A percentile compares a stretch with the other conserved stretches of the same genome.
Conservation (phyloP, 2,888 invertebrate genomes). For the Chloromyia formosa region DNA sequence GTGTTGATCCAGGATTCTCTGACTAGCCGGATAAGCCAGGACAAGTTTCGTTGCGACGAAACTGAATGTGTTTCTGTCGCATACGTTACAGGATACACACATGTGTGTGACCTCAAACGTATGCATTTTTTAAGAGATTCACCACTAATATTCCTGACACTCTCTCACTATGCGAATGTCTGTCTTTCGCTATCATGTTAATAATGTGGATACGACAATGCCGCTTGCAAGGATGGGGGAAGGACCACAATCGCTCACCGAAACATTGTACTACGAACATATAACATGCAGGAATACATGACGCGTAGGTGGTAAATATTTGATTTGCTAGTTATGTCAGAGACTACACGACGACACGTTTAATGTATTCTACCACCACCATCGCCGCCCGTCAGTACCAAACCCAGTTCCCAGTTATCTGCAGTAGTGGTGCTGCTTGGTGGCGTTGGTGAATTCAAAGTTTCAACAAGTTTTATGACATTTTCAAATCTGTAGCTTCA, state of each 20-base stretch:
- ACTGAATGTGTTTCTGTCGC: slow-evolving; percentile 17
- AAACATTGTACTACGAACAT: no score
- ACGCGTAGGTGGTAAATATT: slow-evolving; percentile 30
- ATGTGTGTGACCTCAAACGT: slow-evolving; percentile 21
- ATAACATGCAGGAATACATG: no score
- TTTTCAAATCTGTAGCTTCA: neutral
- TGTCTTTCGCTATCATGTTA: no score
- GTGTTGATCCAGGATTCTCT: neutral
- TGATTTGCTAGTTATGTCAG: slow-evolving; percentile 36
- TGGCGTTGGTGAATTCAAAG: neutral
- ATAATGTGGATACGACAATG: no score
- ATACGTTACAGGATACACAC: slow-evolving; percentile 27
- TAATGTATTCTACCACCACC: slow-evolving; percentile 17
- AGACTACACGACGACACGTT: neutral
- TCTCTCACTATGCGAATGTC: no score
- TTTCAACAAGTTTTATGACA: slow-evolving; percentile 38
- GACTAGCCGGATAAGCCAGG: neutral
- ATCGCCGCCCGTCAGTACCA: no score
- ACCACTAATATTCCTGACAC: slow-evolving; percentile 3
- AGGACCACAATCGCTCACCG: no score
- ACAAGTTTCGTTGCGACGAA: slow-evolving; percentile 24
- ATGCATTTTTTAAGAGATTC: slow-evolving; percentile 43
- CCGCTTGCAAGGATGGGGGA: no score
- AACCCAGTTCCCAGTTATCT: neutral
- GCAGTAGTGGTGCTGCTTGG: neutral